Percentiles rank a stretch among this genome's conserved stretches.
Conservation (phyloP, 2,888 invertebrate species). For the Eubasilissa splendida region DNA sequence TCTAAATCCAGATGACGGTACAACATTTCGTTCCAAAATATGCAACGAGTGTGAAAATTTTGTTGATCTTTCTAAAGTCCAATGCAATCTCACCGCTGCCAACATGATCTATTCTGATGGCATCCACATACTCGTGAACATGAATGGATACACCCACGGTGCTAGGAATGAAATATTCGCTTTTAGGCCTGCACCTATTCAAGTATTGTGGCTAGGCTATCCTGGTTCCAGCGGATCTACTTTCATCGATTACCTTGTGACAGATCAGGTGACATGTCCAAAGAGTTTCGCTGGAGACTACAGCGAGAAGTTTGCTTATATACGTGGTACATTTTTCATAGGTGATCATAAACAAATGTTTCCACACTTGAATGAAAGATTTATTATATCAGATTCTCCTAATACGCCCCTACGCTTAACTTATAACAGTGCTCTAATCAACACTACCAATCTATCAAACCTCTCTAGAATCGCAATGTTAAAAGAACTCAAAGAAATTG, state of each 20-base stretch:
- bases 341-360: conserved; percentile 99
- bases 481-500: conserved; percentile 88
- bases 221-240: conserved; percentile 98
- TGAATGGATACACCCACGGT: conserved; percentile 99
- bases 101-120: conserved; percentile 93
- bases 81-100: conserved; percentile 95
- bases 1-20: conserved; percentile 95
- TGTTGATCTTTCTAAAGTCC: conserved; percentile 89
- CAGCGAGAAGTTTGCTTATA: conserved; percentile 97
- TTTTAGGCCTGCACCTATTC: conserved; percentile 94
- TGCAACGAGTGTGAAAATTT: conserved; percentile 95
- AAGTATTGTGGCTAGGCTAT: conserved; percentile 99
- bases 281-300: conserved; percentile 87
- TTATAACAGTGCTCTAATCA: conserved; percentile 92
- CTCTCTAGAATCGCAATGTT: conserved; percentile 92
- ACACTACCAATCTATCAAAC: conserved; percentile 93
- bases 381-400: conserved; percentile 82
- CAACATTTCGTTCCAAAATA: conserved; percentile 96
- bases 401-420: conserved; percentile 73
- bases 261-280: conserved; percentile 96
- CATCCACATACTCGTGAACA: conserved; percentile 96
- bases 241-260: conserved; percentile 98
- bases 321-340: conserved; percentile 98
- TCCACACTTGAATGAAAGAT: conserved; percentile 91
- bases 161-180: conserved; percentile 99